Percentiles rank a stretch among this genome's conserved stretches.
Conservation (phyloP, 2,797 vertebrate genomes). For the Sardinella longiceps region DNA sequence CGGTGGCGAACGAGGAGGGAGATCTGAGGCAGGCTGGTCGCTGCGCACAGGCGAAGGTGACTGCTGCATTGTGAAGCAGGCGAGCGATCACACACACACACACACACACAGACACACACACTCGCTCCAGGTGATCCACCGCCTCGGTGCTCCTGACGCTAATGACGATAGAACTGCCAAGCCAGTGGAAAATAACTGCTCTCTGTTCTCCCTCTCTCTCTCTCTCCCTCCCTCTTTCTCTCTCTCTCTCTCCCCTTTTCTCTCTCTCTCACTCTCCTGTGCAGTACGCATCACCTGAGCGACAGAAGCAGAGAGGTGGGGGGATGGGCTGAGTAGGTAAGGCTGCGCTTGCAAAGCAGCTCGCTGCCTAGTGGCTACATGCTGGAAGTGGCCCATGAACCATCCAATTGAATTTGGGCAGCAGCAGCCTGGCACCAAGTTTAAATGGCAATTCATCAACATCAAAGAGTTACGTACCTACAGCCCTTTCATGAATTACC, state of each 20-base stretch:
- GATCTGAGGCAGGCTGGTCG: neutral
- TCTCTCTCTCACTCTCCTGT: conserved; percentile 57
- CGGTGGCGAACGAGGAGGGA: neutral
- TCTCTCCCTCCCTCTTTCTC: conserved; percentile 28
- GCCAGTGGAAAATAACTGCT: conserved; percentile 61
- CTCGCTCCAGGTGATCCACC: conserved; percentile 60
- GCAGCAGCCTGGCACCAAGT: neutral
- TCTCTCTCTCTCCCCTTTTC: conserved; percentile 52
- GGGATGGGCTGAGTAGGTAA: conserved; percentile 53
- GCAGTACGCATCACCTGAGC: conserved; percentile 79
- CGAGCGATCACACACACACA: too few species aligned
- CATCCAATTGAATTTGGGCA: conserved; percentile 7
- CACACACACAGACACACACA: conserved; percentile 36
- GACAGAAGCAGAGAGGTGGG: conserved; percentile 55
- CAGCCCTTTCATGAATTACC: neutral
- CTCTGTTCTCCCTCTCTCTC: conserved; percentile 44
- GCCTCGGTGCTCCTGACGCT: conserved; percentile 63
- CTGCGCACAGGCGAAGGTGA: conserved; percentile 24
- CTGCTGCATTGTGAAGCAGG: conserved; percentile 18
- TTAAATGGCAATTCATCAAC: neutral
- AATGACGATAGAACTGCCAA: conserved; percentile 68
- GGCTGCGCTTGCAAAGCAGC: conserved; percentile 76
- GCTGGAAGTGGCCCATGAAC: conserved; percentile 60
- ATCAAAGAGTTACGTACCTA: neutral
- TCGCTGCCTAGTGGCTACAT: conserved; percentile 66